A percentile compares a stretch with the other conserved stretches of the same genome.
Conservation (phyloP, 2,888 invertebrate genomes). For the Hyppa rectilinea region DNA sequence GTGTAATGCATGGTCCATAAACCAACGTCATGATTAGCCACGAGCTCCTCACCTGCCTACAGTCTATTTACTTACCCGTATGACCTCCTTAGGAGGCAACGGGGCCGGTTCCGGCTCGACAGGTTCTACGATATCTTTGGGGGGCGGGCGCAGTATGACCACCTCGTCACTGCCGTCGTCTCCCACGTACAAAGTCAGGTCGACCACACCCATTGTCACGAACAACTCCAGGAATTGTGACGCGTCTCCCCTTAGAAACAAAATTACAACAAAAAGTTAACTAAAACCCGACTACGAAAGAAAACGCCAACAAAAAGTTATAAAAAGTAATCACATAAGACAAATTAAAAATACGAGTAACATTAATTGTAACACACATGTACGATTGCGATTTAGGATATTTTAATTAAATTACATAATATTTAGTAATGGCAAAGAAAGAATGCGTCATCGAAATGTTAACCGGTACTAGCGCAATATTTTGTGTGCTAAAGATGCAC, state of each 20-base stretch:
- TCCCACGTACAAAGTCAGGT: constrained; percentile 76
- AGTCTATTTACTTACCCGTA: background rate
- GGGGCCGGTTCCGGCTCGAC: background rate
- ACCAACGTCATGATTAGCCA: too few relatives aligned
- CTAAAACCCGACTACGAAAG: background rate
- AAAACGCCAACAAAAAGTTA: background rate
- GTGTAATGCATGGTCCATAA: too few relatives aligned
- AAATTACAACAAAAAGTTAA: background rate
- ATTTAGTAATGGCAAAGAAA: too few relatives aligned
- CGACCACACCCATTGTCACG: constrained; percentile 84
- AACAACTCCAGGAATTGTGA: constrained; percentile 81
- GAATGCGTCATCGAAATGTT: too few relatives aligned
- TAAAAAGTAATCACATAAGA: background rate
- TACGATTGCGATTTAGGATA: too few relatives aligned
- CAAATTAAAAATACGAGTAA: too few relatives aligned
- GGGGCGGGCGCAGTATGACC: constrained; percentile 68
- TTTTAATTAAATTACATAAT: too few relatives aligned
- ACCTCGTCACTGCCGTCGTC: constrained; percentile 72
- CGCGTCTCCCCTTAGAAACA: constrained; percentile 62
- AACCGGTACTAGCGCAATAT: too few relatives aligned
- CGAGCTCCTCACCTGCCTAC: background rate
- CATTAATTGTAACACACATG: too few relatives aligned
- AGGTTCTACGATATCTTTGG: fast-evolving
- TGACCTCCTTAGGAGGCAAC: too few relatives aligned
- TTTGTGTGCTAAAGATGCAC: too few relatives aligned